Evolutionary conservation across 2,888 invertebrate genomes (phyloP).

Genomic region (Chironomus riparius): DNA sequence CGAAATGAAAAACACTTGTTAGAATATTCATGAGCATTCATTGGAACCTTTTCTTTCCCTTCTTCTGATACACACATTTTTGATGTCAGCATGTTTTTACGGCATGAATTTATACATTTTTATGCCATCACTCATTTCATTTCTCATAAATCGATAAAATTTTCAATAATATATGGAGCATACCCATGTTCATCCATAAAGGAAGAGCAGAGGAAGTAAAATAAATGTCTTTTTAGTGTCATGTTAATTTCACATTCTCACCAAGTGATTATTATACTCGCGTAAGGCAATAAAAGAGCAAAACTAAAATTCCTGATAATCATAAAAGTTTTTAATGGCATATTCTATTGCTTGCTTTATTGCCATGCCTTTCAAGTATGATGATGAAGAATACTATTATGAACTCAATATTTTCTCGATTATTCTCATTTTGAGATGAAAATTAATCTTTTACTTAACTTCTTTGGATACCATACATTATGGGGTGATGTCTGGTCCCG

Average conservation of each 20-base stretch:
- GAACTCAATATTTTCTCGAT: not conserved
- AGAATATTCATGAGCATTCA: slow-evolving; percentile 26
- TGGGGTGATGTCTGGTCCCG: too few species aligned
- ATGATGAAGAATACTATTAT: not conserved
- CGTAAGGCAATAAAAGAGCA: not conserved
- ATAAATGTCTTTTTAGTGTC: not conserved
- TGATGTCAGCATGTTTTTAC: not conserved
- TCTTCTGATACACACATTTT: not conserved
- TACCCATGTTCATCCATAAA: not conserved
- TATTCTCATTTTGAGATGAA: too few species aligned
- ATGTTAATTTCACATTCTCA: not conserved
- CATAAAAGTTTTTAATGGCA: slow-evolving; percentile 5
- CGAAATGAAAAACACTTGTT: slow-evolving; percentile 14
- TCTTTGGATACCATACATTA: too few species aligned
- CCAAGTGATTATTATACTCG: not conserved
- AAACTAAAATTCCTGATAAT: not conserved
- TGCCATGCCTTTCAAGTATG: not conserved
- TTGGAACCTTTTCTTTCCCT: not conserved
- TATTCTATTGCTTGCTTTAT: not conserved
- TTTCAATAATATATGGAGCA: not conserved
- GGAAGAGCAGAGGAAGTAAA: not conserved
- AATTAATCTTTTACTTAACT: too few species aligned
- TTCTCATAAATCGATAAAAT: not conserved
- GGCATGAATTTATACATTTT: not conserved
- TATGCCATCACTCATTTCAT: not conserved